Conservation (phyloP, 2,113 vertebrate species). For the Menura novaehollandiae region DNA sequence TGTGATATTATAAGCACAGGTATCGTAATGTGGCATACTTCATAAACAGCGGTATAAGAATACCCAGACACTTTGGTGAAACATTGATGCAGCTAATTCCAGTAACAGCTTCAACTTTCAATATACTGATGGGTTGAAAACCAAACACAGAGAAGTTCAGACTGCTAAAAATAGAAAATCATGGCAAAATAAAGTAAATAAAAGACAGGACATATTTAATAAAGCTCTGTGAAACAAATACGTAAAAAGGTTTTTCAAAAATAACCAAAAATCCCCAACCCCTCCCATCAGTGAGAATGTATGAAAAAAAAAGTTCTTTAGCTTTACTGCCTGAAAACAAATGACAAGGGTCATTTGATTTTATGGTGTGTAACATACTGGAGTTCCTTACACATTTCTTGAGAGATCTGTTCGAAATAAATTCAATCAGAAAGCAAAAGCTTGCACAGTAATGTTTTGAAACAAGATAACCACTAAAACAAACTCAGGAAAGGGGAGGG, state of each 20-base stretch:
- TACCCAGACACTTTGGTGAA: not conserved
- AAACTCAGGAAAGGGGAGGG: not conserved
- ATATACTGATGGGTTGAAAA: not conserved
- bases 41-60: not conserved
- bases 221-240: not conserved
- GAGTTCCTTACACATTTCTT: not conserved
- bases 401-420: not conserved
- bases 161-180: not conserved
- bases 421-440: not conserved
- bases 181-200: not conserved
- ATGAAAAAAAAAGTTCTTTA: not conserved
- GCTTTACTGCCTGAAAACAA: conserved; percentile 18
- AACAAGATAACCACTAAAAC: not conserved
- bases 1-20: not conserved
- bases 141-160: not conserved
- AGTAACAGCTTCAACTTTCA: not conserved
- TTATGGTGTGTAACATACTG: not conserved
- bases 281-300: not conserved
- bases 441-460: not conserved
- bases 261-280: not conserved
- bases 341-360: not conserved
- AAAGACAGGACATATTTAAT: not conserved
- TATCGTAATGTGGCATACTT: not conserved
- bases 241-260: not conserved
- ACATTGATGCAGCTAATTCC: not conserved